A percentile compares a stretch with the other conserved stretches of the same genome.
These are phyloP conservation scores for Lamellibrachia satsuma DNA, from an alignment of 2,888 invertebrate genomes.

Conservation along the genomic window DNA sequence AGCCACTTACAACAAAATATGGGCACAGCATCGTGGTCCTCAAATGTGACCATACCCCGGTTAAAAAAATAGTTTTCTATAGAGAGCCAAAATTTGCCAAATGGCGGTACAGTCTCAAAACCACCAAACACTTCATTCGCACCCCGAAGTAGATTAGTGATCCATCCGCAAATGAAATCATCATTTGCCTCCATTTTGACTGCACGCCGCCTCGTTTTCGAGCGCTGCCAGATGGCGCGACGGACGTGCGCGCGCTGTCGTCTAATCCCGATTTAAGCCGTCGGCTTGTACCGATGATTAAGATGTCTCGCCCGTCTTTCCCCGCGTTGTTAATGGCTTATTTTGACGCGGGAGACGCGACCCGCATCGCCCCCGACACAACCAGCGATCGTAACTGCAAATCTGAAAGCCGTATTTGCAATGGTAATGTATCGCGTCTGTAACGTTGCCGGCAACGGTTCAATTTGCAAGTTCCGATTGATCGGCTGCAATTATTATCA, in stretches of 20 bases:
- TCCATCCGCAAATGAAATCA: not conserved
- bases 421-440: not conserved
- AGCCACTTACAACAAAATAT: no score
- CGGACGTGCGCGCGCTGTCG: not conserved
- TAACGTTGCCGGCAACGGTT: not conserved
- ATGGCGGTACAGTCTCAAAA: not conserved
- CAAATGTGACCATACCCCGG: not conserved
- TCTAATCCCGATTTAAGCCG: conserved; percentile 1
- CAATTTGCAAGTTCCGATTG: conserved; percentile 13
- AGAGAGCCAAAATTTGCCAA: not conserved
- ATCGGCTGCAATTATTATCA: conserved; percentile 9
- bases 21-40: not conserved
- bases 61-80: not conserved
- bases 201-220: not conserved
- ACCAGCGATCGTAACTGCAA: not conserved
- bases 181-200: not conserved
- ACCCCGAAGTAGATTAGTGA: not conserved
- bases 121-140: not conserved
- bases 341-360: conserved; percentile 5
- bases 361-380: not conserved
- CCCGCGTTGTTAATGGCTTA: conserved; percentile 5
- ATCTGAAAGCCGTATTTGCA: conserved; percentile 17
- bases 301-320: not conserved
- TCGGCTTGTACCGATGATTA: conserved; percentile 12
- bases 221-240: not conserved